Base-by-base conservation (phyloP, 2,888 invertebrate genomes). In the Poecilobothrus nobilitatus region DNA sequence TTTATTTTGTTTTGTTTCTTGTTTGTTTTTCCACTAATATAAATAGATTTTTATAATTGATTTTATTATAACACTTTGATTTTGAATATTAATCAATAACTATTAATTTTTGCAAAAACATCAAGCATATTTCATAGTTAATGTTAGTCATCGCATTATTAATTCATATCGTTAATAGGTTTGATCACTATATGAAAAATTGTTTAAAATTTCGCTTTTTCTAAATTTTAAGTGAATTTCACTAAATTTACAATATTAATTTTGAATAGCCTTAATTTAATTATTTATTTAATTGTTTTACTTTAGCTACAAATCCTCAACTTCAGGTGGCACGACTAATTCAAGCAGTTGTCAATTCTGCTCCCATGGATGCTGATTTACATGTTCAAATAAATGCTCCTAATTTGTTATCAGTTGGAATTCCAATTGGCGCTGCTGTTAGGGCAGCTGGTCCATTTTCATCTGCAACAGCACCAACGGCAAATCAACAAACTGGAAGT, bases 381-480 rank as follows among this genome's bases (percentile, higher is more conserved):
- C 81, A 80, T 72, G 76, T 81, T 69, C 79, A 81, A 70, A 78
- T 81, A 44, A 79, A 79, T 73, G 76, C 78, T 34, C 81, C 81
- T 64, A 79, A 78, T 71, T 74, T 81, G 63, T 74, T 80, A 67
- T 77, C 78, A 22, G 77, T 80, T 70, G 79, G 80, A 72, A 74
- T 80, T 65, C 80, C 81, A 37, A 72, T 78, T 66, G 76, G 74
- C 72, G 86, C 86, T 65, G 86, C 86, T 73, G 84, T 87, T 18
- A 86, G 86, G 65, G 87, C 88, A 75, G 85, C 87, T 21, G 34
- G 64, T 15, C 62, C 69, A 53, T 66, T 34, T 15, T n/a, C 41
- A 66, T 15, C 21, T 37, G 21, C 15, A 21, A 53, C 63, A 22
- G 9, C 15, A 21, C 9, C 63, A 22, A 20, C 12, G 1, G 63